Base-by-base conservation (phyloP, 2,888 invertebrate species). In the Caenorhabditis sulstoni region DNA sequence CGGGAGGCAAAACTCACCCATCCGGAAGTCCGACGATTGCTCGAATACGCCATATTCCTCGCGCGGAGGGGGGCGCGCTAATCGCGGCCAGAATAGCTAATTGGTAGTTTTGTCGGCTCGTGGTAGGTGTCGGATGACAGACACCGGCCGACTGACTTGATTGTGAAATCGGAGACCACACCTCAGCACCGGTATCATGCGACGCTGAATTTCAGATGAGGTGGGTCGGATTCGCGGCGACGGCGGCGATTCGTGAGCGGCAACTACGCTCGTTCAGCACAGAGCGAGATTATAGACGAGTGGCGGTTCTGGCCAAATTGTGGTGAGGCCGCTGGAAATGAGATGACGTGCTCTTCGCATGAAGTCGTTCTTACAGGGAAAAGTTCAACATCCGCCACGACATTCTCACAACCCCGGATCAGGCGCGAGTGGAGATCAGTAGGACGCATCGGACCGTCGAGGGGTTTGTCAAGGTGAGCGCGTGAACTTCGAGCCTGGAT, bases 11-110 rank as follows among this genome's bases (percentile, higher is more conserved):
- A 20, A 67, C 68, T 67, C n/a, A 75, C 75, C 75, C 75, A 75
- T 75, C 29, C 29, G 29, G 7, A 44, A 68, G 44, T 14, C 37
- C 14, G 37, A 49, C 11, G 37, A 39, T 23, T n/a, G 58, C 50
- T 58, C 14, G 49, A 39, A 58, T 41, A 29, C 7, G 44, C 67
- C 50, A 29, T 52, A 1, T 52, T 7, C 29, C 23, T 23, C 29
- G 29, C 29, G 29, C 29, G 29, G 4, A 7, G 4, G 29, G 4
- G 3, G 29, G 29, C 29, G 3, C 29, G 29, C 49, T 49, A 41
- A 58, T 41, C 73, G 29, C 29, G 14, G 20, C 39, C 41, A 18
- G 76, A 76, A 76, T 76, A 50, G 35, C 52, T 76, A 76, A 76
- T 76, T 68, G 57, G 68, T n/a, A 29, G 35, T 47, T 58, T 29